Evolutionary conservation across 2,113 vertebrate species (phyloP).

Genomic region (Sinocyclocheilus anophthalmus): DNA sequence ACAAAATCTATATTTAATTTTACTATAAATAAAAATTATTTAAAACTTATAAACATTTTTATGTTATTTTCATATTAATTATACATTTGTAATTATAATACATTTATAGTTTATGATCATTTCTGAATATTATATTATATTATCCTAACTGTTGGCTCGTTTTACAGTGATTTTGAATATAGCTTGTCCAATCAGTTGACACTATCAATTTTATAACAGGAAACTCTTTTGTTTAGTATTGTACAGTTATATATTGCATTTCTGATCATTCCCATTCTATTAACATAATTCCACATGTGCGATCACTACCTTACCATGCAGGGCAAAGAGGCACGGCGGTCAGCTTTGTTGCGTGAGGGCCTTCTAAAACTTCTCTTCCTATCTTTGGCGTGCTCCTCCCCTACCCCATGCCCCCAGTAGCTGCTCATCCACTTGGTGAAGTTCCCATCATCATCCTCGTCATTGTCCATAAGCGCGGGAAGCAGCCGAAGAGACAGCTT

Average conservation of each 20-base stretch:
- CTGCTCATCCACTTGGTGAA: conserved; percentile 99
- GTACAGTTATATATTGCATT: neutral
- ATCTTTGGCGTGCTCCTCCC: conserved; percentile 73
- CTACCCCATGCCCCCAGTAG: conserved; percentile 89
- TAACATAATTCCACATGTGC: neutral
- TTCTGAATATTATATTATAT: neutral
- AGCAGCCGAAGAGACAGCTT: conserved; percentile 76
- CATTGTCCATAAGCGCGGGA: conserved; percentile 84
- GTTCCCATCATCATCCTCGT: conserved; percentile 89
- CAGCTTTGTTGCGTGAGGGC: conserved; percentile 57
- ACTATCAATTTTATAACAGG: neutral
- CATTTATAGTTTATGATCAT: neutral
- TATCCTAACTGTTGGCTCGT: neutral
- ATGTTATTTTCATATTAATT: neutral
- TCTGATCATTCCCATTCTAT: neutral
- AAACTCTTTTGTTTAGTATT: neutral
- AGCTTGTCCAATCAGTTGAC: neutral
- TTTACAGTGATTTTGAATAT: neutral
- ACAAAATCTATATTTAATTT: neutral
- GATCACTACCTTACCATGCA: conserved; percentile 80
- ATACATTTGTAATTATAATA: neutral
- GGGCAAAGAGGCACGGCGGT: conserved; percentile 87
- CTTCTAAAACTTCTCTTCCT: conserved; percentile 75
- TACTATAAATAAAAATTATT: neutral
- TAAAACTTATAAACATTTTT: neutral